Evolutionary conservation across 1,140 invertebrate genomes (phyloP), one percentile per base, ranked within the genome.

Genomic region (Agrypnia vestita): DNA sequence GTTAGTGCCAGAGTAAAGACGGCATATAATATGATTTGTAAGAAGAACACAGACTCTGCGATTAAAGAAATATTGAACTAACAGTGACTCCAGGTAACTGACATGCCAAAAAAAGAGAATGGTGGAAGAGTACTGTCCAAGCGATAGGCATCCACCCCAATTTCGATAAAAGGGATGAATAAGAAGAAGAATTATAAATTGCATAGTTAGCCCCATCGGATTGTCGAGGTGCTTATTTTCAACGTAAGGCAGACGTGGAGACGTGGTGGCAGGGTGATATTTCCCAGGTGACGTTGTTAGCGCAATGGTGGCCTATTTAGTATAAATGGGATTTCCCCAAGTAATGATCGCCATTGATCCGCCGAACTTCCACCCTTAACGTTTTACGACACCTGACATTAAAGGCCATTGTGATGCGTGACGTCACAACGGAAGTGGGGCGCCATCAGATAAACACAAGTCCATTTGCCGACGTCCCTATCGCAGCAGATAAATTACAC

Each of bases 311-410:
- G 17, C 3, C 67, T 46, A 25, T 71, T 67, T 67, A 43, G 43
- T 25, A 67, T 15, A 67, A 44, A 67, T 15, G 43, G 15, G 43
- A 9, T 25, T 15, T 13, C 19, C 0, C 13, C 17, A 46, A 21
- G 25, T 51, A 71, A 71, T 46, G 67, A 51, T 71, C 67, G 15
- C 67, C 47, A 19, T 71, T 71, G 46, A 71, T 21, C 8, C 47
- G 17, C 13, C 49, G 17, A 71, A 71, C 67, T 47, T 51, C 46
- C 62, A 56, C 61, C 61, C 61, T 64, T 35, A 13, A 25, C 19
- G 61, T 25, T 64, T 59, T 64, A 43, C 61, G 61, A 64, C 35
- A 64, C 61, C 61, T 64, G 61, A 64, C 61, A 64, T 64, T 64
- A 64, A 51, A 21, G 61, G 35, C 61, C 61, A 64, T 43, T 64